phyloP scores from a whole-genome alignment of 2,797 vertebrate species.

The Phalanger gymnotis region DNA sequence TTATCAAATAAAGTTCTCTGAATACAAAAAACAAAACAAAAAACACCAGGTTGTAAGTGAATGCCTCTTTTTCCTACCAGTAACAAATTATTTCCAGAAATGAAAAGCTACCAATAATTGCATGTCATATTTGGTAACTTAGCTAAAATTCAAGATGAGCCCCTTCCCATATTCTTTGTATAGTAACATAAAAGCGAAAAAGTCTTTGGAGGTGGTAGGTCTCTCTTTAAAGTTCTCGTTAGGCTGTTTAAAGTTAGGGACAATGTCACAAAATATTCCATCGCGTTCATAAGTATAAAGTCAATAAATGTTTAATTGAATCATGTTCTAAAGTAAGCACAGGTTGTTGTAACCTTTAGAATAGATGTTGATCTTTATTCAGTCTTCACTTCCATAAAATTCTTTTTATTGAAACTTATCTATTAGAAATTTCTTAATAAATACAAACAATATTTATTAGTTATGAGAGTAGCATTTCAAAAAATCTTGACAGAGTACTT shows the following conservation, averaged over 20 bases:
- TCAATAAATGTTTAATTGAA: neutral
- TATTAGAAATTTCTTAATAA: conserved; percentile 34
- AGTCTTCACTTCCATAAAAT: conserved; percentile 35
- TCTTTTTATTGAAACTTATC: conserved; percentile 44
- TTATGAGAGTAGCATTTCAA: neutral
- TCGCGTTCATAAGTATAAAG: conserved; percentile 39
- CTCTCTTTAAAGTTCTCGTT: conserved; percentile 60
- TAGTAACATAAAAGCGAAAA: conserved; percentile 39
- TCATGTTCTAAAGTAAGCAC: neutral
- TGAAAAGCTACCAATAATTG: conserved; percentile 83
- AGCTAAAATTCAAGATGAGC: conserved; percentile 71
- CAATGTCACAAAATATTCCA: conserved; percentile 48
- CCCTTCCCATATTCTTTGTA: conserved; percentile 61
- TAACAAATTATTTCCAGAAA: conserved; percentile 67
- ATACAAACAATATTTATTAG: neutral
- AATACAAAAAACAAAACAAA: neutral
- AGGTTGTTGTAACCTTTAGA: conserved; percentile 44
- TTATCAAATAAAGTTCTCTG: neutral
- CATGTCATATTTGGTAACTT: conserved; percentile 80
- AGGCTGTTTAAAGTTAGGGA: conserved; percentile 51
- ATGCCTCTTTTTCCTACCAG: conserved; percentile 56
- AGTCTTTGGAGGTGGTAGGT: neutral
- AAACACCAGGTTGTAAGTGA: neutral
- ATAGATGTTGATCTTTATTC: conserved; percentile 38
- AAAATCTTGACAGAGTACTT: neutral